These are phyloP conservation scores for Pantherophis alleghaniensis DNA, from an alignment of 2,797 vertebrate species.

Conservation along the genomic window DNA sequence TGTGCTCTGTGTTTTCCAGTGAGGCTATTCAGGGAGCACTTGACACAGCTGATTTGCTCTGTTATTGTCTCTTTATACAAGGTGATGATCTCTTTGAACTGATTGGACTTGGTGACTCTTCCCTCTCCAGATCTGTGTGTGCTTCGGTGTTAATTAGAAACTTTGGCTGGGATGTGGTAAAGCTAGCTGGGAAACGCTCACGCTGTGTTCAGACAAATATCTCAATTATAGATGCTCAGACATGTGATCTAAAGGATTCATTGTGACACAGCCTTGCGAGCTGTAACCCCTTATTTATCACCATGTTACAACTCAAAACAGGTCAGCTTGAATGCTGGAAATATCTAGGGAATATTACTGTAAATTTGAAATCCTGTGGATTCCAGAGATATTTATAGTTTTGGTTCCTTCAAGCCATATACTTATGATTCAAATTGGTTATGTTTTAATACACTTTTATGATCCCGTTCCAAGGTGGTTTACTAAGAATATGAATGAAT, in stretches of 20 bases:
- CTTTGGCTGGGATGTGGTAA: conserved; percentile 12
- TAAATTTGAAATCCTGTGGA: neutral
- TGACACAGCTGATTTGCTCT: neutral
- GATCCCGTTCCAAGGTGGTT: neutral
- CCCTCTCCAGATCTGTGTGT: neutral
- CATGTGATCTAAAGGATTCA: neutral
- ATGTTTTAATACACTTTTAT: neutral
- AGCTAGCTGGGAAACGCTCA: neutral
- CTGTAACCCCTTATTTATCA: neutral
- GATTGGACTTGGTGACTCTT: neutral
- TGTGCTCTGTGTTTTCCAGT: neutral
- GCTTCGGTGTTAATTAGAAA: conserved; percentile 21
- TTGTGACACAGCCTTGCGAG: neutral
- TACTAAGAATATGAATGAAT: neutral
- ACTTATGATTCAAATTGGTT: neutral
- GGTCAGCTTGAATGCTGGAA: neutral
- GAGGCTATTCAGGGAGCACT: neutral
- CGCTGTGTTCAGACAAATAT: neutral
- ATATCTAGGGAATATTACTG: conserved; percentile 4
- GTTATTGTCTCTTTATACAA: neutral
- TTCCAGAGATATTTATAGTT: neutral
- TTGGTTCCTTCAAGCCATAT: neutral
- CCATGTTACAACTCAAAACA: neutral
- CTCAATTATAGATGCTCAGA: neutral
- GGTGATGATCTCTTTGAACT: conserved; percentile 3